Evolutionary conservation across 2,888 invertebrate genomes (phyloP), one percentile per base, ranked within the genome.

Genomic region (Augiades crinisus): DNA sequence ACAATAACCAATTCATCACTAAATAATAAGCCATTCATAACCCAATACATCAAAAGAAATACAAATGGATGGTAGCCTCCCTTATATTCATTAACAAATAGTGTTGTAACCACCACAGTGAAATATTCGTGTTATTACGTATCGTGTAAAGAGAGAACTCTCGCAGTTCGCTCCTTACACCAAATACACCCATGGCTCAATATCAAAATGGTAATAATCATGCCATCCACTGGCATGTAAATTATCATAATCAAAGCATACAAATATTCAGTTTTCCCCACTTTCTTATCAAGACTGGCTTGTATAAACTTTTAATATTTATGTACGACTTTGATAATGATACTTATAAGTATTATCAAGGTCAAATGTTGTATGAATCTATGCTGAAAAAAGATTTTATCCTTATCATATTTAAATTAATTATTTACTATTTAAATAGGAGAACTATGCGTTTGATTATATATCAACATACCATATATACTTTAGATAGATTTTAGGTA

Each of bases 1-100:
- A 96, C 95, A 50, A 96, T 93, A 6, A 96, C 96, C 63, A 93
- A 91, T 74, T 96, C 95, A 59, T 93, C 92, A 55, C 95, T 94
- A 58, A 94, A 90, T n/a, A n/a, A n/a, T n/a, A n/a, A n/a, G n/a
- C n/a, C n/a, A n/a, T n/a, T n/a, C n/a, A n/a, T n/a, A n/a, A n/a
- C n/a, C n/a, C n/a, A n/a, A n/a, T n/a, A n/a, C n/a, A n/a, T n/a
- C n/a, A n/a, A n/a, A n/a, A n/a, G n/a, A n/a, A n/a, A n/a, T n/a
- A n/a, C n/a, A n/a, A n/a, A n/a, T n/a, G n/a, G n/a, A n/a, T n/a
- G n/a, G n/a, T n/a, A n/a, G n/a, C n/a, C n/a, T n/a, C n/a, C n/a
- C n/a, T n/a, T n/a, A n/a, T n/a, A n/a, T n/a, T n/a, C n/a, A n/a
- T n/a, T n/a, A n/a, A n/a, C 22, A 12, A 61, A 74, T 77, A 81